These are phyloP conservation scores for Pygocentrus nattereri DNA, from an alignment of 2,797 vertebrate species.

Conservation along the genomic window DNA sequence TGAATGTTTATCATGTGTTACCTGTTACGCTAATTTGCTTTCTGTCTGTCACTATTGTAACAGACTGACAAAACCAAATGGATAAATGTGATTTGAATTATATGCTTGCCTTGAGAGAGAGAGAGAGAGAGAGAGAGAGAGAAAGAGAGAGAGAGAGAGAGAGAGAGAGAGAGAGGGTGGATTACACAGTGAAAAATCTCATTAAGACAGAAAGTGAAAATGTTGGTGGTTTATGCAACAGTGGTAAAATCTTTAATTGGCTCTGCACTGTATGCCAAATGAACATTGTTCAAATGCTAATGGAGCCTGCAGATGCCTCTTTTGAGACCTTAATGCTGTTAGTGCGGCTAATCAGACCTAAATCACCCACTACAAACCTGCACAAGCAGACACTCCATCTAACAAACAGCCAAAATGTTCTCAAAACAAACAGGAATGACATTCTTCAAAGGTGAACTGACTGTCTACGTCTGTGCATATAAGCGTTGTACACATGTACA, in stretches of 20 bases:
- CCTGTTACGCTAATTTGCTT: too few relatives aligned
- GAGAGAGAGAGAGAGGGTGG: slow-evolving; percentile 7
- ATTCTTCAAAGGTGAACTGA: slow-evolving; percentile 8
- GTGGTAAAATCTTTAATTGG: neutral
- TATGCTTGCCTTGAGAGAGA: neutral
- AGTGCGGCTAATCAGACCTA: slow-evolving; percentile 22
- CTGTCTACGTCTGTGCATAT: neutral
- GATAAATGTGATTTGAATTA: neutral
- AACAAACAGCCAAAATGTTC: neutral
- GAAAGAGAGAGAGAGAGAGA: neutral
- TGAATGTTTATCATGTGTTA: too few relatives aligned
- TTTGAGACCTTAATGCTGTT: slow-evolving; percentile 17
- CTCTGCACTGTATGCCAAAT: neutral
- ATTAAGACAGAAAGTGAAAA: slow-evolving; percentile 54
- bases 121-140: neutral
- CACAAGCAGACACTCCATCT: neutral
- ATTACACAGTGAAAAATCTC: slow-evolving; percentile 56
- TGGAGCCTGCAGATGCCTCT: neutral
- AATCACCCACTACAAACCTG: neutral
- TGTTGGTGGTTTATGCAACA: slow-evolving; percentile 40
- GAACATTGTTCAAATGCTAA: slow-evolving; percentile 2
- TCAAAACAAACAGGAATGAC: neutral
- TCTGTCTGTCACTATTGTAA: too few relatives aligned
- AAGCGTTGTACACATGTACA: neutral
- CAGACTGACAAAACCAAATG: neutral